These are phyloP conservation scores for Diadromus collaris DNA, from an alignment of 2,888 invertebrate genomes.

Conservation along the genomic window DNA sequence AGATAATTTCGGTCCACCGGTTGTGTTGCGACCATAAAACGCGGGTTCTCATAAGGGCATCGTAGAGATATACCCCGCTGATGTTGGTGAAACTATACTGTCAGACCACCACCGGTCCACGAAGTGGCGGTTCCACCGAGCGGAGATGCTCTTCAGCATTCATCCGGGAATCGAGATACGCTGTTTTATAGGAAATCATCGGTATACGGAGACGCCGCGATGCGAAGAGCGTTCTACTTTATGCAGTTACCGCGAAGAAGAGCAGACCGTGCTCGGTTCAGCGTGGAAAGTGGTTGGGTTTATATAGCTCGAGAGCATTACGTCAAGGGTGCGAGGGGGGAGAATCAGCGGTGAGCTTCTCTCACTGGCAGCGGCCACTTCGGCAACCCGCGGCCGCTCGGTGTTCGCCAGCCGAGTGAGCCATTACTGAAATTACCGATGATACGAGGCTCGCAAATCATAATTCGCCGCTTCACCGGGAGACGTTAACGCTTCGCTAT, in stretches of 20 bases:
- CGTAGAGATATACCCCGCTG: constrained; percentile 19
- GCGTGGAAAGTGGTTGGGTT: constrained; percentile 69
- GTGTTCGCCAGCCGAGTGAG: constrained; percentile 73
- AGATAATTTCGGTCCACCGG: constrained; percentile 57
- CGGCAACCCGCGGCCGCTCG: constrained; percentile 43
- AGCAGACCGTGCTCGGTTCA: constrained; percentile 49
- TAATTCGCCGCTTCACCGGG: constrained; percentile 72
- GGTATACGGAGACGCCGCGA: constrained; percentile 67
- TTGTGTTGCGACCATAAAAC: constrained; percentile 54
- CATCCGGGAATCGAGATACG: constrained; percentile 75
- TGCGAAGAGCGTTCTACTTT: constrained; percentile 69
- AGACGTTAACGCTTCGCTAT: constrained; percentile 65
- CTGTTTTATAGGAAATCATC: constrained; percentile 77
- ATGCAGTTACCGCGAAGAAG: constrained; percentile 76
- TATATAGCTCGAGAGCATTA: constrained; percentile 65
- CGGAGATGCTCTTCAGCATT: constrained; percentile 42
- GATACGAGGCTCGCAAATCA: constrained; percentile 79
- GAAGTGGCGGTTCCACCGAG: background rate
- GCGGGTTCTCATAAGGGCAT: constrained; percentile 48
- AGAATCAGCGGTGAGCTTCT: constrained; percentile 44
- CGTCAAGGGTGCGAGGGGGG: constrained; percentile 24
- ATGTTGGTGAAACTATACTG: constrained; percentile 38
- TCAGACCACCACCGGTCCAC: constrained; percentile 9
- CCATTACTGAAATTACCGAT: constrained; percentile 79
- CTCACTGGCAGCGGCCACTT: constrained; percentile 43